These are phyloP conservation scores for Peromyscus maniculatus DNA, from an alignment of 2,113 vertebrate species.

Conservation along the genomic window DNA sequence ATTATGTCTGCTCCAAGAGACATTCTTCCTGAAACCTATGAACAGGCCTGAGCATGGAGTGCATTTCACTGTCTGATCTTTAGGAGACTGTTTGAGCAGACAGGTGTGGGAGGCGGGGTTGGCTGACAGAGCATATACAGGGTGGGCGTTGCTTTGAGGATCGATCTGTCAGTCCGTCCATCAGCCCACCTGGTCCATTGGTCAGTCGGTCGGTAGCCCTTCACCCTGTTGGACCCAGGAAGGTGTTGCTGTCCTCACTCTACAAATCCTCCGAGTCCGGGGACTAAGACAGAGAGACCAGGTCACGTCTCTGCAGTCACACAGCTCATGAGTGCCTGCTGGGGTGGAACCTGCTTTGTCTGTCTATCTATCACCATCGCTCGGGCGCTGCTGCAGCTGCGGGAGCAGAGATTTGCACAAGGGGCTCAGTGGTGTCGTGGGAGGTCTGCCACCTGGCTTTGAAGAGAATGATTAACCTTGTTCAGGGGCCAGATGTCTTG, in stretches of 20 bases:
- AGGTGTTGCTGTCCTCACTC: constrained; percentile 19
- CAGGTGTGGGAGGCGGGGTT: rapidly evolving
- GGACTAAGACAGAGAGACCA: constrained; percentile 78
- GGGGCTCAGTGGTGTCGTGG: neutral
- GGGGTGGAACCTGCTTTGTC: constrained; percentile 82
- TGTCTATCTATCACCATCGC: constrained; percentile 76
- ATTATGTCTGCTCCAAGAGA: neutral
- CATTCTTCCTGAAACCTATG: neutral
- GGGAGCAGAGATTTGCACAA: neutral
- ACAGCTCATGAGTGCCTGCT: constrained; percentile 80
- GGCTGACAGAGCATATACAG: rapidly evolving
- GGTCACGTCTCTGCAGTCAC: constrained; percentile 82
- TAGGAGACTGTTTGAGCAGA: rapidly evolving
- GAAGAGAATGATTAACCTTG: neutral
- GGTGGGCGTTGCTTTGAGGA: neutral
- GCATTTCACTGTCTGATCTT: neutral
- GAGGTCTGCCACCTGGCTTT: neutral
- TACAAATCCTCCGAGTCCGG: neutral
- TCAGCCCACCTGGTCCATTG: neutral
- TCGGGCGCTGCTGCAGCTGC: constrained; percentile 46
- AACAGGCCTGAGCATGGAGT: neutral
- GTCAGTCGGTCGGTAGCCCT: neutral
- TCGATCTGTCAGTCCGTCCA: neutral
- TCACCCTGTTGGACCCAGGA: constrained; percentile 43
- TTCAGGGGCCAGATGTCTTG: neutral